Evolutionary conservation across 2,797 vertebrate genomes (phyloP).

Genomic region (Ctenopoma kingsleyae): DNA sequence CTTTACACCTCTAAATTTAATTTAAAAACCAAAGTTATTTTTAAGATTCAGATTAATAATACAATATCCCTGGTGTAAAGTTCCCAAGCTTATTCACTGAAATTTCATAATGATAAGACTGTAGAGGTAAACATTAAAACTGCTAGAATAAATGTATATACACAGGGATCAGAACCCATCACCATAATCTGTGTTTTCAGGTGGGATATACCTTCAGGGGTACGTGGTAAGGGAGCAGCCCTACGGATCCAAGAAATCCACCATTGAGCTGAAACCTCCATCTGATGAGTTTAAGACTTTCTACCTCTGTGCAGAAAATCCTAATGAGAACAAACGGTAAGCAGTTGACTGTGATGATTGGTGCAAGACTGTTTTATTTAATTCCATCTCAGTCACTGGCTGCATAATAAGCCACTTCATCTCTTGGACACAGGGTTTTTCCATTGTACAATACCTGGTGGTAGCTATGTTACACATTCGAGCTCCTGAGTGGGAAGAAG

Average conservation of each 20-base stretch:
- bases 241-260: conserved; percentile 86
- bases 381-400: neutral
- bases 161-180: neutral
- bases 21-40: neutral
- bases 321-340: conserved; percentile 92
- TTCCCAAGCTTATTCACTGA: neutral
- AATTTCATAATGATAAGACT: neutral
- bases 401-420: neutral
- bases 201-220: conserved; percentile 93
- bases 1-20: too few species aligned
- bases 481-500: neutral
- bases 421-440: too few species aligned
- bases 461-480: neutral
- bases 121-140: neutral
- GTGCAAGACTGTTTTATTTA: too few species aligned
- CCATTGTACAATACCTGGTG: too few species aligned
- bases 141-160: neutral
- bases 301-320: conserved; percentile 90
- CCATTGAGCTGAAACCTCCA: conserved; percentile 91
- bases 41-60: too few species aligned
- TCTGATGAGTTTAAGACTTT: conserved; percentile 94
- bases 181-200: conserved; percentile 67
- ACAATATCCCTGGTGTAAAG: too few species aligned
- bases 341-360: neutral
- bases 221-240: conserved; percentile 89